These are phyloP conservation scores for Acanthococcus lagerstroemiae DNA, from an alignment of 2,888 invertebrate species.

Conservation along the genomic window DNA sequence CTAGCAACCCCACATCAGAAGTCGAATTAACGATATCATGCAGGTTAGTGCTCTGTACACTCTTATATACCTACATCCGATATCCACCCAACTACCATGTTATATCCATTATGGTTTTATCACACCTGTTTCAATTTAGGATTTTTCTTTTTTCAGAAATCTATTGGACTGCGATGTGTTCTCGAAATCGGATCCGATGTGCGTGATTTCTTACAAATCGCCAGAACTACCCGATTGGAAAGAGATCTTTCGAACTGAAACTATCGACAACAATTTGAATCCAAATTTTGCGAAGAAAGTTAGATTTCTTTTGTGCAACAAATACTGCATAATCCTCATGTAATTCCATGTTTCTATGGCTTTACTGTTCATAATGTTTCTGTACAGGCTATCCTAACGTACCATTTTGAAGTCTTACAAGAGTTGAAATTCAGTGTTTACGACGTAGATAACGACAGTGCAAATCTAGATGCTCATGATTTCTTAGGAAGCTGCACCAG, in stretches of 20 bases:
- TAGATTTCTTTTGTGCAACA: not conserved
- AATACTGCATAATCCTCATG: not conserved
- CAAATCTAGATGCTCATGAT: slow-evolving; percentile 42
- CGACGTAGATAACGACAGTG: slow-evolving; percentile 41
- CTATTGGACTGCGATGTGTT: slow-evolving; percentile 46
- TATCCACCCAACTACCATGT: no score
- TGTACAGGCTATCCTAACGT: slow-evolving; percentile 44
- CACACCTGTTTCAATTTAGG: not conserved
- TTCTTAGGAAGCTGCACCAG: slow-evolving; percentile 47
- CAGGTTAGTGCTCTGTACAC: slow-evolving; percentile 39
- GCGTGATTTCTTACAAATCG: slow-evolving; percentile 43
- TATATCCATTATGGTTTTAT: not conserved
- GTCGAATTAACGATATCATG: slow-evolving; percentile 42
- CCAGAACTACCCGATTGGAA: slow-evolving; percentile 41
- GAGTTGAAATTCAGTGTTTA: slow-evolving; percentile 46
- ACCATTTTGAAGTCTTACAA: slow-evolving; percentile 51
- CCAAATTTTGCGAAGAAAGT: slow-evolving; percentile 48
- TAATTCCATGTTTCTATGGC: not conserved
- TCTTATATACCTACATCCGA: no score
- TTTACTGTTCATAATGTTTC: not conserved
- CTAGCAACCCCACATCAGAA: slow-evolving; percentile 40
- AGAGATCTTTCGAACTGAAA: slow-evolving; percentile 44
- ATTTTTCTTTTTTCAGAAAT: slow-evolving; percentile 41
- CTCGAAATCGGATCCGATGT: slow-evolving; percentile 50
- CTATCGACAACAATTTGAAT: slow-evolving; percentile 44